Evolutionary conservation across 2,888 invertebrate genomes (phyloP), one percentile per base, ranked within the genome.

Genomic region (Napeogenes sylphis): DNA sequence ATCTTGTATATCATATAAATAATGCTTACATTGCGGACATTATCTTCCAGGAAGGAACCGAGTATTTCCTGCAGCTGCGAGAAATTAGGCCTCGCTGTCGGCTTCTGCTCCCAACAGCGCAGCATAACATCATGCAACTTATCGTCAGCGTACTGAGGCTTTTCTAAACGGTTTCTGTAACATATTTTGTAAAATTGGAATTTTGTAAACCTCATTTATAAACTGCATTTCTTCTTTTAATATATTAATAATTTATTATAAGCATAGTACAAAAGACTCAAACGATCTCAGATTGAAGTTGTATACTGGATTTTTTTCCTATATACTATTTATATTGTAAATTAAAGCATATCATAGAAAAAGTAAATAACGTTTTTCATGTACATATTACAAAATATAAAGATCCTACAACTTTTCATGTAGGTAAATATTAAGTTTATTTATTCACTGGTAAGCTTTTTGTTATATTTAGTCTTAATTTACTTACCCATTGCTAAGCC

Each of bases 31-130:
- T 93, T 93, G 80, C 93, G 92, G 1, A 95, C 94, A 74, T 93
- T 94, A 68, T 96, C 95, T 74, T 97, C 96, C 30, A 99, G 88
- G 83, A 98, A 93, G 33, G 92, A 91, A 21, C 96, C 96, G 35
- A 98, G 92, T 53, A 91, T 92, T 70, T 94, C 93, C 55, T 95
- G 94, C 21, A 98, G 87, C 66, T 93, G 92, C 3, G 92, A 90
- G 81, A 99, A 99, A 30, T 95, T 88, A 0, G 98, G 98, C 58
- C 98, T 90, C 14, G 92, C 83, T 8, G 92, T 91, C 0, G 98
- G 97, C 71, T 95, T 94, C 2, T 92, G 92, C 59, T 93, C 91
- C 98, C 98, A 99, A 80, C 98, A 98, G 63, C 94, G 92, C 55
- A 92, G 78, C 98, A 99, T 98, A 60, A 98, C 93, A 53, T 94